These are phyloP conservation scores for Atractosteus spatula DNA, from an alignment of 2,113 vertebrate genomes.

Conservation along the genomic window DNA sequence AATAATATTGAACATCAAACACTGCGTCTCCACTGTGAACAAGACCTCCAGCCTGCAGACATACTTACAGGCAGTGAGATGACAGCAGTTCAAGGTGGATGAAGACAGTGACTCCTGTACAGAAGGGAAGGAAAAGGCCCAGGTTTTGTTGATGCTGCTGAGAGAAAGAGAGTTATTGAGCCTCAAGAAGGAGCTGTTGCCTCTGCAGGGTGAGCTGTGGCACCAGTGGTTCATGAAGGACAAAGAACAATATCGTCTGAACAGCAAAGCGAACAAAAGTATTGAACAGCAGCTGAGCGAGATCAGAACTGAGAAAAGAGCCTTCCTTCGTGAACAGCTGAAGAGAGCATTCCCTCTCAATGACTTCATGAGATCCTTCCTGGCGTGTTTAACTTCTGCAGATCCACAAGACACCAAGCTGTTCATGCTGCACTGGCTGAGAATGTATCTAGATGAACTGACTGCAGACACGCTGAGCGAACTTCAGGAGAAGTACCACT, in stretches of 20 bases:
- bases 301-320: constrained; percentile 37
- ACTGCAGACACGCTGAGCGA: not conserved
- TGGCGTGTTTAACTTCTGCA: constrained; percentile 26
- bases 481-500: constrained; percentile 16
- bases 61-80: constrained; percentile 28
- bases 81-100: constrained; percentile 34
- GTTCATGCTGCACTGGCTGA: constrained; percentile 28
- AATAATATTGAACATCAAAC: constrained; percentile 36
- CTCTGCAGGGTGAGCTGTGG: no score
- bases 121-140: constrained; percentile 30
- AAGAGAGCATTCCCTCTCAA: constrained; percentile 34
- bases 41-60: constrained; percentile 23
- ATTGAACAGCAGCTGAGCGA: constrained; percentile 48
- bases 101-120: constrained; percentile 30
- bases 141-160: not conserved
- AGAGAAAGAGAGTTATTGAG: no score
- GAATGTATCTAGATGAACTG: constrained; percentile 20
- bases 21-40: constrained; percentile 21
- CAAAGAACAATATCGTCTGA: constrained; percentile 46
- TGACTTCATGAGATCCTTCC: constrained; percentile 40
- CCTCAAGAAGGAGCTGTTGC: no score
- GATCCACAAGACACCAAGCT: not conserved
- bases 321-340: constrained; percentile 31
- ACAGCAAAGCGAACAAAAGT: constrained; percentile 42
- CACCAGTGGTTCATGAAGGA: no score